These are phyloP conservation scores for Apantesis nais DNA, from an alignment of 2,888 invertebrate species.

Conservation along the genomic window DNA sequence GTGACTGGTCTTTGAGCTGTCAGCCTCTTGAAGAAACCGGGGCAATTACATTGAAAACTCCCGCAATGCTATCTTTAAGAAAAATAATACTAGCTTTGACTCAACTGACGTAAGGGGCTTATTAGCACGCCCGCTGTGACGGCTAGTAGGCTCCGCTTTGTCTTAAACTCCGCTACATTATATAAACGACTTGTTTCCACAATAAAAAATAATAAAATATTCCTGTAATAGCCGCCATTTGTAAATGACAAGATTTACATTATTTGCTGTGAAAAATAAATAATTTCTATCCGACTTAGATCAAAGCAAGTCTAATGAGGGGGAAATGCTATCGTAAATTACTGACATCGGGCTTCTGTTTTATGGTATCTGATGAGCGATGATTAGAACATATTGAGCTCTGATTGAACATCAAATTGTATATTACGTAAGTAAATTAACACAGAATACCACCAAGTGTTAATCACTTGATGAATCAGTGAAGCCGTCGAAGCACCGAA, in stretches of 20 bases:
- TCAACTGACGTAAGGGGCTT: conserved; percentile 77
- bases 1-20: conserved; percentile 82
- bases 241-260: conserved; percentile 45
- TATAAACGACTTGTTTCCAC: conserved; percentile 47
- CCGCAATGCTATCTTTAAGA: conserved; percentile 80
- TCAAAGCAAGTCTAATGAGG: conserved; percentile 48
- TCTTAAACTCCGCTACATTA: conserved; percentile 47
- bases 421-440: conserved; percentile 51
- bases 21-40: conserved; percentile 81
- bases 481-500: conserved; percentile 70
- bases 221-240: conserved; percentile 43
- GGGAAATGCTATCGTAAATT: conserved; percentile 43
- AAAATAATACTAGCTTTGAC: conserved; percentile 78
- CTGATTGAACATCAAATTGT: conserved; percentile 50
- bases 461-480: conserved; percentile 69
- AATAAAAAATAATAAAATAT: conserved; percentile 50
- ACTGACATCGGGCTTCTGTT: conserved; percentile 51
- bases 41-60: conserved; percentile 85
- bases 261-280: conserved; percentile 46
- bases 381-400: conserved; percentile 42
- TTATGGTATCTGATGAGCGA: conserved; percentile 50
- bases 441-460: conserved; percentile 69
- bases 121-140: conserved; percentile 75
- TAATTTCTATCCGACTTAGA: conserved; percentile 35
- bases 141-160: conserved; percentile 57